Percentiles rank a stretch among this genome's conserved stretches.
phyloP scores from a whole-genome alignment of 2,113 vertebrate species.

The human (Homo sapiens) region GRCh38 chr2:125481001-125481500 shows the following conservation, averaged over 20 bases:
- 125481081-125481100: not conserved
- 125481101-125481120: not conserved
- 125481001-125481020: not conserved
- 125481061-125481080: not conserved
- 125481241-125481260: not conserved
- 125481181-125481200: not conserved
- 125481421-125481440: not conserved
- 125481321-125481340: not conserved
- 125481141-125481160: not conserved
- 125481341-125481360: not conserved
- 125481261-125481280: not conserved
- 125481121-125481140: not conserved
- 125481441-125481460: not conserved
- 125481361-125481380: not conserved
- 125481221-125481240: not conserved
- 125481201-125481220: not conserved
- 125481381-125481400: not conserved
- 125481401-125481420: not conserved
- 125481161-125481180: not conserved
- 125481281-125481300: not conserved
- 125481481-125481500: not conserved
- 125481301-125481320: not conserved
- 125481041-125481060: not conserved
- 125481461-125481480: not conserved
- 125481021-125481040: not conserved